Conservation (phyloP, 1,140 invertebrate species). For the Piezodorus guildinii region DNA sequence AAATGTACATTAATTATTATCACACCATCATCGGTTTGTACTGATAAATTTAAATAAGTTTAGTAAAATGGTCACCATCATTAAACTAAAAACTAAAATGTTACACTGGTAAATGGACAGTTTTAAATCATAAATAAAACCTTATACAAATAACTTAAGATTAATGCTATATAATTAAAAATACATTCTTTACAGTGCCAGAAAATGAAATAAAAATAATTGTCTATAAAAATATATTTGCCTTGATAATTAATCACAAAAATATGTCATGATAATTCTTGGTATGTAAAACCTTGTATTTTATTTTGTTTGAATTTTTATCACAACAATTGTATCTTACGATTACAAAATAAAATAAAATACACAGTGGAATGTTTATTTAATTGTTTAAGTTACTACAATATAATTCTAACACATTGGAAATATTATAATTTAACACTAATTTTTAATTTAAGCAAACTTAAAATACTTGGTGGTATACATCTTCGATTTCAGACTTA, state of each 20-base stretch:
- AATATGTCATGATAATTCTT: too few relatives aligned
- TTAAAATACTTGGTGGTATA: slow-evolving; percentile 4
- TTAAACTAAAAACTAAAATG: neutral
- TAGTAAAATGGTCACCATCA: neutral
- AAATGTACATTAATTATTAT: neutral
- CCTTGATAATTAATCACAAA: too few relatives aligned
- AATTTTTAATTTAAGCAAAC: neutral
- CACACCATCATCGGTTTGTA: neutral
- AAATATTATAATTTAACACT: neutral
- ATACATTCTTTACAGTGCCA: slow-evolving; percentile 2
- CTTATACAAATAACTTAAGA: neutral
- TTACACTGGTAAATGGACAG: neutral
- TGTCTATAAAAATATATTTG: too few relatives aligned
- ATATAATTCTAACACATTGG: neutral
- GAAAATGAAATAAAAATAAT: too few relatives aligned
- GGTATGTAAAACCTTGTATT: too few relatives aligned
- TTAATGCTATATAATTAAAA: neutral
- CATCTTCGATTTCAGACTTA: neutral
- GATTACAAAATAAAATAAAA: neutral
- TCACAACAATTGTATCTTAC: too few relatives aligned
- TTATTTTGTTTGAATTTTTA: too few relatives aligned
- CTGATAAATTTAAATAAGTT: neutral
- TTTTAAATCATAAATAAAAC: neutral
- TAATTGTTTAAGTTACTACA: neutral
- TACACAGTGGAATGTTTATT: neutral